A percentile compares a stretch with the other conserved stretches of the same genome.
Conservation (phyloP, 92 coral and sea anemone genomes). For the Chrysogorgia sp. region DNA sequence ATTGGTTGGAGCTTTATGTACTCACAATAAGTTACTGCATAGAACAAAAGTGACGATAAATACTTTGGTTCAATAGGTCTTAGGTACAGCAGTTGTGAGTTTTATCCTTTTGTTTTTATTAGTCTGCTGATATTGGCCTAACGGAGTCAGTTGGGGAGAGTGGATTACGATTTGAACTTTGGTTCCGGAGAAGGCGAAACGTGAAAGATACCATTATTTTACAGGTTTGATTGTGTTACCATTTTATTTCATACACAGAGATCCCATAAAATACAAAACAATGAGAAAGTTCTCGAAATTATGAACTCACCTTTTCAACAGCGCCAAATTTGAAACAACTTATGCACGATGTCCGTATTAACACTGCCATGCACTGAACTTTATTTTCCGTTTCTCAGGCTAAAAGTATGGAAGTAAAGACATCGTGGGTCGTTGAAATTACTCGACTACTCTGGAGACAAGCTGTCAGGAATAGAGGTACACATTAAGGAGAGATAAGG, state of each 20-base stretch:
- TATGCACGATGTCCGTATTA: too few species aligned
- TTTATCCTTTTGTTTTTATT: slow-evolving; percentile 23
- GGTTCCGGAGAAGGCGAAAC: slow-evolving; percentile 85
- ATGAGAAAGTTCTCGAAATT: too few species aligned
- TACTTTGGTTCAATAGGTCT: too few species aligned
- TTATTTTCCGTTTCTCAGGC: slow-evolving; percentile 58
- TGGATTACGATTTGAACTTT: slow-evolving; percentile 90
- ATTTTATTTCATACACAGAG: too few species aligned
- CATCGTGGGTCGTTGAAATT: slow-evolving; percentile 93
- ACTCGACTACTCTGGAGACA: slow-evolving; percentile 95
- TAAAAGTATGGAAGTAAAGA: slow-evolving; percentile 73
- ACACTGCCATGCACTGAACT: background rate
- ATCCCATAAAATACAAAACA: too few species aligned
- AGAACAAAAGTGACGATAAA: too few species aligned
- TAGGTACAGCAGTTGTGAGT: too few species aligned
- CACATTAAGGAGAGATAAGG: too few species aligned
- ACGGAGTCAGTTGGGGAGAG: slow-evolving; percentile 95
- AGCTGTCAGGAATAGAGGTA: slow-evolving; percentile 97
- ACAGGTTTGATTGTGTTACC: slow-evolving; percentile 76
- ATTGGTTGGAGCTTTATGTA: too few species aligned
- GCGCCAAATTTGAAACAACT: background rate
- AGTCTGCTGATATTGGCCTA: slow-evolving; percentile 94
- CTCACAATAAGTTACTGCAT: too few species aligned
- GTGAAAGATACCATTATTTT: slow-evolving; percentile 79
- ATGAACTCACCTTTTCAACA: background rate